A percentile compares a stretch with the other conserved stretches of the same genome.
phyloP scores from a whole-genome alignment of 2,113 vertebrate species.

The Siphamia tubifer region DNA sequence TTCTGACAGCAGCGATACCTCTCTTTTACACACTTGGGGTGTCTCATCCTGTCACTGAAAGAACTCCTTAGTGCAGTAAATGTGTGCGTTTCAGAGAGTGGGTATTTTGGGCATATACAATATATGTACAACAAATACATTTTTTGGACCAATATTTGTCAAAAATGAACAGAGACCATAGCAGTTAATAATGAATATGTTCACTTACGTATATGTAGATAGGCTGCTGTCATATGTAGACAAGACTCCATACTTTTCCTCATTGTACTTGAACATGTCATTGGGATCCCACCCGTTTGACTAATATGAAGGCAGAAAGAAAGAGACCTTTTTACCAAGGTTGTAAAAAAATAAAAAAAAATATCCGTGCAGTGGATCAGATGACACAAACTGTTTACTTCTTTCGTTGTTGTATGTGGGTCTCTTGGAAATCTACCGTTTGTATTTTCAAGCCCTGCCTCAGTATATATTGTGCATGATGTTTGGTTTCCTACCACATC shows the following conservation, averaged over 20 bases:
- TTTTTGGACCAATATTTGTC: background rate
- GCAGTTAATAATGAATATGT: background rate
- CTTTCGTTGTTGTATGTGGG: background rate
- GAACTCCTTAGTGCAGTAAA: too few species aligned
- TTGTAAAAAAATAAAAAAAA: background rate
- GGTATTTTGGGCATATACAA: too few species aligned
- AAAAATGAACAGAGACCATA: background rate
- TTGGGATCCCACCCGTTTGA: conserved; percentile 99
- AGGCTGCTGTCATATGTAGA: conserved; percentile 99
- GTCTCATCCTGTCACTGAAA: too few species aligned
- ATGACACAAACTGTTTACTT: background rate
- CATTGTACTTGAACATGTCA: conserved; percentile 99
- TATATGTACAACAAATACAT: background rate
- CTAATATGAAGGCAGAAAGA: conserved; percentile 66
- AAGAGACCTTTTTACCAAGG: background rate
- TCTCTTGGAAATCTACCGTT: too few species aligned
- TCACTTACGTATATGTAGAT: conserved; percentile 96
- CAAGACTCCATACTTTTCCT: conserved; percentile 96
- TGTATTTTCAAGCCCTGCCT: background rate
- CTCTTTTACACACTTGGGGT: too few species aligned
- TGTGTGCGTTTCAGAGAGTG: too few species aligned
- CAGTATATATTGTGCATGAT: background rate
- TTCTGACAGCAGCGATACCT: too few species aligned
- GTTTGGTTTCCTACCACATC: conserved; percentile 83
- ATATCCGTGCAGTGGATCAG: background rate